Base-by-base conservation (phyloP, 1,140 invertebrate genomes). In the Drosophila sulfurigaster region DNA sequence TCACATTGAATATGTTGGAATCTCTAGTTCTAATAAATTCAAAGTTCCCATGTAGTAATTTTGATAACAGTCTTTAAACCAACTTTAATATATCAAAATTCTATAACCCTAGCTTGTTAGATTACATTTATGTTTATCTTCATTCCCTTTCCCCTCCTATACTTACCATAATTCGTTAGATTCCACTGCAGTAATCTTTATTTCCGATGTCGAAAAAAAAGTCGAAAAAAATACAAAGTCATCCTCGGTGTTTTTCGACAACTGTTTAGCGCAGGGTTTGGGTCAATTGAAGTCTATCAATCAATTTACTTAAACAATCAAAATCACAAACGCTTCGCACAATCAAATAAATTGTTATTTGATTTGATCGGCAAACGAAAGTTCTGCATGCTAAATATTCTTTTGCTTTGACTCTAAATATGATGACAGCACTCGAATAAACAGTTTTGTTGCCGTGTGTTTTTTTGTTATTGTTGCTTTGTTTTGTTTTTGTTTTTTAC, bases 221-320 rank as follows among this genome's bases (percentile, higher is more conserved):
- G 1, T 10, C 35, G n/a, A 43, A 43, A 43, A 43, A 41, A n/a
- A 41, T 3, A 11, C 32, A 32, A 38, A 38, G 7, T 43, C 6
- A 6, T 52, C 6, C 32, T 10, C 35, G 35, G 35, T 38, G 10
- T n/a, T 52, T 52, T 52, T 30, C 1, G 11, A 6, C 41, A 52
- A 52, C 5, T 41, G 54, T 57, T 41, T 41, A 2, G 13, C 41
- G 11, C 6, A 11, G 48, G 15, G 10, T 20, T 54, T 16, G 41
- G 71, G 65, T 74, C 65, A 74, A 57, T 74, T 74, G 57, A 62
- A 41, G 48, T 69, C 71, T 48, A 74, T 74, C 71, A 74, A 59
- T 62, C 65, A 74, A 74, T 74, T 74, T 62, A 62, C 57, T 74
- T 60, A 68, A 52, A 11, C 11, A 74, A 62, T 74, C 52, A 62